phyloP scores from a whole-genome alignment of 2,888 invertebrate genomes.

The Pocota personata region DNA sequence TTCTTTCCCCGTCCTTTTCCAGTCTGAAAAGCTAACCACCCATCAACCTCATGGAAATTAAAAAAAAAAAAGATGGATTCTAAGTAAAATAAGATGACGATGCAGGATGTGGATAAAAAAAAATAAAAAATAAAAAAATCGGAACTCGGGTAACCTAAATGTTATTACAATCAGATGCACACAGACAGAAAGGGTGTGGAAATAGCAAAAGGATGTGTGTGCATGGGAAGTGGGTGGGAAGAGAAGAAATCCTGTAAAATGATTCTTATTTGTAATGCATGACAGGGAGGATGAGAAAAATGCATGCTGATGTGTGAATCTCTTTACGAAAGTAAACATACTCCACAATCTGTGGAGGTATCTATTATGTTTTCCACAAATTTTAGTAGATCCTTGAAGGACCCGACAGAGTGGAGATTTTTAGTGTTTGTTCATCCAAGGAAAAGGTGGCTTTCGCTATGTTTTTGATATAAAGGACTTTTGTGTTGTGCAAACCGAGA shows the following conservation, averaged over 20 bases:
- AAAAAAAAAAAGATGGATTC: constrained; percentile 1
- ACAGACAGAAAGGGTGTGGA: constrained; percentile 13
- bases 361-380: constrained; percentile 44
- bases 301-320: constrained; percentile 7
- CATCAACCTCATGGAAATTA: not conserved
- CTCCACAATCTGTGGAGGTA: not conserved
- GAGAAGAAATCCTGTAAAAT: constrained; percentile 19
- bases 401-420: constrained; percentile 31
- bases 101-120: constrained; percentile 12
- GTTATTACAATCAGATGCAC: constrained; percentile 63
- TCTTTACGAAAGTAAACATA: constrained; percentile 27
- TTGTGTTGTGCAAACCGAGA: not conserved
- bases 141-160: constrained; percentile 42
- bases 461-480: constrained; percentile 3
- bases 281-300: not conserved
- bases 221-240: not conserved
- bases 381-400: constrained; percentile 34
- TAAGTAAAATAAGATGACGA: constrained; percentile 39
- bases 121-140: constrained; percentile 5
- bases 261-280: constrained; percentile 27
- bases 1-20: not conserved
- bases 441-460: constrained; percentile 17
- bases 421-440: constrained; percentile 23
- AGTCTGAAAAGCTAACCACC: not conserved
- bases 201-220: not conserved